phyloP scores from a whole-genome alignment of 2,113 vertebrate genomes.

The Laterallus jamaicensis region DNA sequence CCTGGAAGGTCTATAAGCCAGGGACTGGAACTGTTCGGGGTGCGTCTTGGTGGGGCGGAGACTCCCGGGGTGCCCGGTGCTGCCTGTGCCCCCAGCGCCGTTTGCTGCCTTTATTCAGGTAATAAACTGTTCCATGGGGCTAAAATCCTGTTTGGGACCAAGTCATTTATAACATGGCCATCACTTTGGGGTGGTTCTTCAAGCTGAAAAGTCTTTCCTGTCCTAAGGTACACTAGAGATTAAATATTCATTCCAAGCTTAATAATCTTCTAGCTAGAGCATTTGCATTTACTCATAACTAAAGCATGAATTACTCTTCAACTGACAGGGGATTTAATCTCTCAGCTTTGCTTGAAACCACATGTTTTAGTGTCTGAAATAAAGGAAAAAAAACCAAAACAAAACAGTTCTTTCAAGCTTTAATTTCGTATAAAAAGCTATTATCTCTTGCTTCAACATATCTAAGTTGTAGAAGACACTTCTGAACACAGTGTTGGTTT shows the following conservation, averaged over 20 bases:
- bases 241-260: conserved; percentile 29
- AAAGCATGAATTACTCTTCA: conserved; percentile 28
- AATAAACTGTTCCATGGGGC: too few species aligned
- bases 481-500: neutral
- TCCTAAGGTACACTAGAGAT: neutral
- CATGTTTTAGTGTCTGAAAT: neutral
- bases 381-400: neutral
- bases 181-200: neutral
- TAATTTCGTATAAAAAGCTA: neutral
- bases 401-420: neutral
- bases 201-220: neutral
- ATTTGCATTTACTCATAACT: conserved; percentile 51
- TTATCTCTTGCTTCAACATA: neutral
- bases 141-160: too few species aligned
- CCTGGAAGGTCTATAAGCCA: too few species aligned
- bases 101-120: too few species aligned
- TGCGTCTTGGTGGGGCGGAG: too few species aligned
- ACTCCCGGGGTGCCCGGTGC: too few species aligned
- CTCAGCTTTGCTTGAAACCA: neutral
- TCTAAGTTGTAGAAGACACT: neutral
- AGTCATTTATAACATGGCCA: neutral
- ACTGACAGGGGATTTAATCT: neutral
- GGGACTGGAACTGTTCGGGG: too few species aligned
- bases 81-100: too few species aligned
- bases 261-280: neutral